Evolutionary conservation across 2,888 invertebrate genomes (phyloP).

Genomic region (Aleiodes testaceus): DNA sequence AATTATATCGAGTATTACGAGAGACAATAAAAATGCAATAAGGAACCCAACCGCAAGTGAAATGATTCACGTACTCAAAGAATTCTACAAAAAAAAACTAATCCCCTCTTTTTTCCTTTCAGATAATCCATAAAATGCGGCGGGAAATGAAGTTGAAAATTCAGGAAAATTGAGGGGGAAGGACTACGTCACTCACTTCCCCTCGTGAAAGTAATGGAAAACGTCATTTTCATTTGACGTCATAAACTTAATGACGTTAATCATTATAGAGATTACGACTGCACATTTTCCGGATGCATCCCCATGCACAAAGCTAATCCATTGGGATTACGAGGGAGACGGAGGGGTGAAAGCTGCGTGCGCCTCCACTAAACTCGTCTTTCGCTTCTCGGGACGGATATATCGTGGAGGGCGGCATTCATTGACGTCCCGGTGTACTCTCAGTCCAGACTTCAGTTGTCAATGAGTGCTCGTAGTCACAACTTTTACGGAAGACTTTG

Average conservation of each 20-base stretch:
- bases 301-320: conserved; percentile 1
- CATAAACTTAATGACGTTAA: conserved; percentile 25
- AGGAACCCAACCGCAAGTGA: conserved; percentile 44
- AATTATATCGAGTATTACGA: conserved; percentile 31
- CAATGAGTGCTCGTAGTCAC: conserved; percentile 29
- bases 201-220: conserved; percentile 6
- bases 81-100: not conserved
- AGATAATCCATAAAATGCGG: not conserved
- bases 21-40: conserved; percentile 46
- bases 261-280: conserved; percentile 4
- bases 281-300: conserved; percentile 18
- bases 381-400: conserved; percentile 34
- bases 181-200: not conserved
- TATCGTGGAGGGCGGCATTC: conserved; percentile 50
- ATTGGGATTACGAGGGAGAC: conserved; percentile 33
- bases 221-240: conserved; percentile 34
- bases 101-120: not conserved
- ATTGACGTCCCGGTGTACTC: conserved; percentile 49
- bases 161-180: too few species aligned
- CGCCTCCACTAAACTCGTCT: conserved; percentile 29
- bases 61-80: conserved; percentile 36
- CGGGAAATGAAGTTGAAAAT: not conserved
- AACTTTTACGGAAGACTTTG: too few species aligned
- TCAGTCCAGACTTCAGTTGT: conserved; percentile 48
- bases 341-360: conserved; percentile 38